Percentiles rank a stretch among this genome's conserved stretches.
phyloP scores from a whole-genome alignment of 2,888 invertebrate genomes.

The Drosophila fungiperda region DNA sequence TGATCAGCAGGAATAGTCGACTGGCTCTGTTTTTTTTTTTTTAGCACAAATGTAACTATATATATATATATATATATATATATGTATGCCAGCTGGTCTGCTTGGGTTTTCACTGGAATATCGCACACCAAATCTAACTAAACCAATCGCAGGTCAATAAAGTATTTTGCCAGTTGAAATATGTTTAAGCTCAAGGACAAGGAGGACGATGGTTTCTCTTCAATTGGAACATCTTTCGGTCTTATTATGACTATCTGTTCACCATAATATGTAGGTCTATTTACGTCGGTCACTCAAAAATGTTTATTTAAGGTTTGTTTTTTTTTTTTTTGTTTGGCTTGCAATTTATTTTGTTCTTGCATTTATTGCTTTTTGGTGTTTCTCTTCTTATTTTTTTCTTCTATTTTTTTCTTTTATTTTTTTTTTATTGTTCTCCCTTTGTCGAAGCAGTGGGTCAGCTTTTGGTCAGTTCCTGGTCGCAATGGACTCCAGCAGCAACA shows the following conservation, averaged over 20 bases:
- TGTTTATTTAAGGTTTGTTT: slow-evolving; percentile 20
- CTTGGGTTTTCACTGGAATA: not conserved
- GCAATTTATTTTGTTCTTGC: slow-evolving; percentile 9
- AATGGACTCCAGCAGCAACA: slow-evolving; percentile 50
- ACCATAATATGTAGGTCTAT: not conserved
- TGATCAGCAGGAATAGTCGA: not conserved
- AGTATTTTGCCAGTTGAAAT: not conserved
- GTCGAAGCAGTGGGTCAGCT: slow-evolving; percentile 16
- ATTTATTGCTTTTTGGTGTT: slow-evolving; percentile 37
- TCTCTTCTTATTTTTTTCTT: not conserved
- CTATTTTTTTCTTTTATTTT: not conserved
- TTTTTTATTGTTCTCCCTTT: slow-evolving; percentile 19
- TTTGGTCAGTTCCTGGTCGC: slow-evolving; percentile 19
- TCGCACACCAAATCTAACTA: not conserved
- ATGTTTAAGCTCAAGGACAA: not conserved
- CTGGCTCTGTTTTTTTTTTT: not conserved
- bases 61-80: not conserved
- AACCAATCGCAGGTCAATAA: not conserved
- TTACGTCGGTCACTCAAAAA: not conserved
- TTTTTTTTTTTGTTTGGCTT: slow-evolving; percentile 6
- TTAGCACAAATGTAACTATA: not conserved
- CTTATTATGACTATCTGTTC: not conserved
- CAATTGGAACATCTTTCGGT: not conserved
- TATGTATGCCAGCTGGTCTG: not conserved
- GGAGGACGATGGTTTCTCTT: not conserved